Base-by-base conservation (phyloP, 2,888 invertebrate genomes). In the Busseola fusca region DNA sequence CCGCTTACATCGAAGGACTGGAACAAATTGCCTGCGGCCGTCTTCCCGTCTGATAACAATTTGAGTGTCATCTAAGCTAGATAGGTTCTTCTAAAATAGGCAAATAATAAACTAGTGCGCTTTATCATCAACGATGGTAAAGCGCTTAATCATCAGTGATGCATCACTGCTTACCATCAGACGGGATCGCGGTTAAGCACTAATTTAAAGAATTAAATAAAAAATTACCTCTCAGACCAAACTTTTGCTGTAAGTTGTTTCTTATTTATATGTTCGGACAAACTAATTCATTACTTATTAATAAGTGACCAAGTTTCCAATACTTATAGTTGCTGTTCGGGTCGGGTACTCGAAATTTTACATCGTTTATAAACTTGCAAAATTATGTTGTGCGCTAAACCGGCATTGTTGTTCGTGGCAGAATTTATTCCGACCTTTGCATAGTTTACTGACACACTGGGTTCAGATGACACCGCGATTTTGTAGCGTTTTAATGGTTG, bases 311-410 rank as follows among this genome's bases (percentile, higher is more conserved):
- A 59, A 64, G 54, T 58, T 12, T n/a, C 54, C n/a, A 62, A 69
- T 80, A 80, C 74, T 68, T 60, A 74, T 25, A 34, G 56, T 52
- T 3, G 9, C 42, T 14, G 14, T 48, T 42, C 14, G 42, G 54
- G 14, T 59, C 7, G 34, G 58, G 56, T 34, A 34, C 34, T 64
- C 62, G 56, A 56, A 75, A 50, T 70, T 40, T 69, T 69, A 34
- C 21, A 21, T 40, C 66, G 60, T 70, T 80, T 75, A 76, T 81
- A 78, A 84, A 82, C 52, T 82, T 76, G 71, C 67, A 54, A 69
- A 78, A 76, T 84, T 68, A 84, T 69, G 69, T 65, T 45, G 12
- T n/a, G 50, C 67, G 50, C 54, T 68, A 71, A 73, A 74, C 54
- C 42, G 14, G 1, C 21, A 37, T 18, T 62, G 67, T 64, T 72